Base-by-base conservation (phyloP, 2,888 invertebrate genomes). In the Sussaba pulchella region DNA sequence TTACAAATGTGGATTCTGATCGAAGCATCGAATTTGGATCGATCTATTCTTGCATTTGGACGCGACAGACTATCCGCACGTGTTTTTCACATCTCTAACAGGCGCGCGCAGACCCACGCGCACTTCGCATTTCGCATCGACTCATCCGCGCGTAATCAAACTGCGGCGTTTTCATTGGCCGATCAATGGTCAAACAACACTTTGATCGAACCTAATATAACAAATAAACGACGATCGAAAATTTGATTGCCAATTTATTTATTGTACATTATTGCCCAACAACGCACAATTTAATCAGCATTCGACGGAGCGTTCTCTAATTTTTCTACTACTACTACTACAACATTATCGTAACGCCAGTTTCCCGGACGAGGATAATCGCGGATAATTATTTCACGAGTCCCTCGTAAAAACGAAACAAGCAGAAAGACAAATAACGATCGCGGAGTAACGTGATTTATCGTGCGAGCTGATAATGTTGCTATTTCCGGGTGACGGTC, bases 291-390 rank as follows among this genome's bases (percentile, higher is more conserved):
- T 26, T 54, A n/a, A 0, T 0, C 52, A 8, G 12, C n/a, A 6
- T 31, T 31, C 31, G 31, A 5, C 31, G 31, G 5, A 61, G 41
- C 19, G 19, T 39, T 59, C 21, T 8, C 21, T 59, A 14, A 24
- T 71, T 61, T 21, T 54, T 31, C 17, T 26, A 39, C 17, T 54
- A 39, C 61, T 76, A 31, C 31, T 2, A 31, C 31, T 6, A 6
- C 31, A 6, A 31, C 39, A 17, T 12, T 8, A 47, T 50, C 47
- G 41, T 26, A 57, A 64, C 50, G 26, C 67, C 36, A 31, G 57
- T 54, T 76, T 72, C 63, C 76, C 76, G 72, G 63, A 77, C 63
- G 77, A 52, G 54, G 76, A 69, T 81, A 73, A 81, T 77, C 39
- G 45, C 39, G 14, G 31, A 17, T 50, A 63, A 77, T 77, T 77